These are phyloP conservation scores for Limnephilus lunatus DNA, from an alignment of 2,888 invertebrate species.

Conservation along the genomic window DNA sequence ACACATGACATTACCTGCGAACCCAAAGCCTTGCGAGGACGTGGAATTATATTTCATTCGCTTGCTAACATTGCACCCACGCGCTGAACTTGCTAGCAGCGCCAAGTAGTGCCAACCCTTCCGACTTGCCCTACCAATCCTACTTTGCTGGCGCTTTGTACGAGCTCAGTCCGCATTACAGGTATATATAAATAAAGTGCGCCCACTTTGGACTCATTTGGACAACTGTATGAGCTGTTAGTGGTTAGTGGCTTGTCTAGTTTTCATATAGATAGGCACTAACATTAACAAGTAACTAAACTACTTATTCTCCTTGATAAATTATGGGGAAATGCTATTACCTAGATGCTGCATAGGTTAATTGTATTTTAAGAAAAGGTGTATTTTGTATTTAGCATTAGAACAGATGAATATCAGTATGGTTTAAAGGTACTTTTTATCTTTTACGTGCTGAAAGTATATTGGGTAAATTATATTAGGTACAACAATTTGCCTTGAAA, in stretches of 20 bases:
- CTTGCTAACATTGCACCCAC: neutral
- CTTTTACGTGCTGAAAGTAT: too few species aligned
- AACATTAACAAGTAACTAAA: neutral
- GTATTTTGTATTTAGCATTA: too few species aligned
- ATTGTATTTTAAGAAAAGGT: too few species aligned
- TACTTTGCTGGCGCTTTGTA: neutral
- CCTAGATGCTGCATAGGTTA: too few species aligned
- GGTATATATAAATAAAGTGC: neutral
- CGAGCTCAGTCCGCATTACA: neutral
- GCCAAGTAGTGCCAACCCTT: neutral
- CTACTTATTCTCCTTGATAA: neutral
- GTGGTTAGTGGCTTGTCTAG: neutral
- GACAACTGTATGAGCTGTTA: neutral
- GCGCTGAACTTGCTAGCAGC: neutral
- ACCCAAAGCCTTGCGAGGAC: slow-evolving; percentile 32
- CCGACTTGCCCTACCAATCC: neutral
- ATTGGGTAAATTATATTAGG: too few species aligned
- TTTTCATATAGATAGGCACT: neutral
- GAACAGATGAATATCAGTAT: too few species aligned
- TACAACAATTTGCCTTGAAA: too few species aligned
- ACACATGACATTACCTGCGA: slow-evolving; percentile 34
- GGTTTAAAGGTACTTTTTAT: too few species aligned
- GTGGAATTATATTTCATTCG: slow-evolving; percentile 16
- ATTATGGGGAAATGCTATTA: too few species aligned
- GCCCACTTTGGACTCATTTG: neutral